Percentiles rank a stretch among this genome's conserved stretches.
These are phyloP conservation scores for Rhabditoides inermis DNA, from an alignment of 2,888 invertebrate species.

Conservation along the genomic window DNA sequence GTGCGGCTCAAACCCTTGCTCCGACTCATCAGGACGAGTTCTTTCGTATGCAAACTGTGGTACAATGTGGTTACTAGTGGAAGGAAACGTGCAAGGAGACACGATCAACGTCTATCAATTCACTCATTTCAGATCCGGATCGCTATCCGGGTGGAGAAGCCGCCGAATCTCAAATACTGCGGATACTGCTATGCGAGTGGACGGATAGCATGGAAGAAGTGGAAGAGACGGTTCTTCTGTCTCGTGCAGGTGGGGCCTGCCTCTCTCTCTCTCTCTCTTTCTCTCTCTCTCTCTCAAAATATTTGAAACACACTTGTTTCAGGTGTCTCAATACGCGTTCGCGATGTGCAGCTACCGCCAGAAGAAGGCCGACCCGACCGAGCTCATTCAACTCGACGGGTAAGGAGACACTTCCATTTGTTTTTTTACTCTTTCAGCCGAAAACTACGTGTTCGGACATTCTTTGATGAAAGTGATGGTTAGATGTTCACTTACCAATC, in stretches of 20 bases:
- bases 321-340: slow-evolving; percentile 91
- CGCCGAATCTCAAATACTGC: slow-evolving; percentile 97
- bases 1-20: no score
- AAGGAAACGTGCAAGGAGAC: no score
- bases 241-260: slow-evolving; percentile 73
- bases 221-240: slow-evolving; percentile 96
- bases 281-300: no score
- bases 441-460: no score
- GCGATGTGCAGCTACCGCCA: slow-evolving; percentile 99
- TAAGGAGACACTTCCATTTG: no score
- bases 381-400: slow-evolving; percentile 98
- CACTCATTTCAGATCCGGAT: slow-evolving; percentile 65
- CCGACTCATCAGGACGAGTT: no score
- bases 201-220: slow-evolving; percentile 96
- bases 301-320: slow-evolving; percentile 5
- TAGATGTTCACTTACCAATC: no score
- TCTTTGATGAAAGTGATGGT: no score
- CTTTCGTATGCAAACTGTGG: no score
- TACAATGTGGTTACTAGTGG: no score
- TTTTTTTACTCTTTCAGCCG: no score
- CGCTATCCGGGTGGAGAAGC: slow-evolving; percentile 95
- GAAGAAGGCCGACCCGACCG: slow-evolving; percentile 96
- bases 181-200: slow-evolving; percentile 65
- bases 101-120: background rate
- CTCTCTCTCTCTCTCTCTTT: background rate